Evolutionary conservation across 2,797 vertebrate species (phyloP).

Genomic region (Melanogrammus aeglefinus): DNA sequence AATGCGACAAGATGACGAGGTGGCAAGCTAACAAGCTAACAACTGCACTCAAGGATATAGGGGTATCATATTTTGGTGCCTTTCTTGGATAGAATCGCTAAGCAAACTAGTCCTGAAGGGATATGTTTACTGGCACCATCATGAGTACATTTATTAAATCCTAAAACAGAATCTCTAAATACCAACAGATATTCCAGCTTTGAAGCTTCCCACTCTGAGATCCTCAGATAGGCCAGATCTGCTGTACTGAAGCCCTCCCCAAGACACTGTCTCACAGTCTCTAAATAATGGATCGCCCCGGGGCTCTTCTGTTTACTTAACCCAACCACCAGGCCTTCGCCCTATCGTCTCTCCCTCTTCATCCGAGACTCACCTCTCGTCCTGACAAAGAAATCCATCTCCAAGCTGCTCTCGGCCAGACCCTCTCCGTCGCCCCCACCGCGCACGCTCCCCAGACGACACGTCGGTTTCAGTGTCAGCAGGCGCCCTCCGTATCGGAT

Average conservation of each 20-base stretch:
- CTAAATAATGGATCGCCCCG: not conserved
- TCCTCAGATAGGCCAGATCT: not conserved
- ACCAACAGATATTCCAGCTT: not conserved
- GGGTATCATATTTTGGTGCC: too few species aligned
- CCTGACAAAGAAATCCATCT: not conserved
- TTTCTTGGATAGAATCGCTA: not conserved
- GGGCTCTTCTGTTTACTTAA: not conserved
- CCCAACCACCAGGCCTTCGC: not conserved
- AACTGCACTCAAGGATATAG: not conserved
- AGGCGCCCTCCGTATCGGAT: slow-evolving; percentile 61
- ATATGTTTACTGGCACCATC: too few species aligned
- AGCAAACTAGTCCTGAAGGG: not conserved
- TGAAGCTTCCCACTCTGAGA: not conserved
- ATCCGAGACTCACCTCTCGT: not conserved
- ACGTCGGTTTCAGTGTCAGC: slow-evolving; percentile 7
- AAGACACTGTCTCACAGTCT: not conserved
- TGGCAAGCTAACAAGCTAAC: not conserved
- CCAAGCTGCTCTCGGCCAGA: slow-evolving; percentile 16
- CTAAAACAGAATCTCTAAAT: not conserved
- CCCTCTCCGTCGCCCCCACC: slow-evolving; percentile 30
- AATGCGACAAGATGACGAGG: too few species aligned
- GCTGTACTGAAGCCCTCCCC: not conserved
- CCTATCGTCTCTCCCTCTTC: not conserved
- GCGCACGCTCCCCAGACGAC: slow-evolving; percentile 20
- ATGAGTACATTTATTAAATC: not conserved